These are phyloP conservation scores for Nannoperca obscura DNA, from an alignment of 2,797 vertebrate species.

Conservation along the genomic window DNA sequence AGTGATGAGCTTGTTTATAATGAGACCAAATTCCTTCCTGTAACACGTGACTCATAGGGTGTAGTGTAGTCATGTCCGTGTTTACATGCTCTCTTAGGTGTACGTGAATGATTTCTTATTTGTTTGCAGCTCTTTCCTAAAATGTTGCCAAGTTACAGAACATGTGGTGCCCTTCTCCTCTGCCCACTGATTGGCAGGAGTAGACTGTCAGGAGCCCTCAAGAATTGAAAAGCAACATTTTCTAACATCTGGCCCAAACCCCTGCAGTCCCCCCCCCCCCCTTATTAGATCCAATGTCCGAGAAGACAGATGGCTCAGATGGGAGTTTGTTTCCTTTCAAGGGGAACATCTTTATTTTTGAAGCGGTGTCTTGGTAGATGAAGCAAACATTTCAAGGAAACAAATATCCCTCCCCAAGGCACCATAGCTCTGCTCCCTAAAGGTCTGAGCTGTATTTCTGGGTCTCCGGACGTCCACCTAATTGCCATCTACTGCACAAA, in stretches of 20 bases:
- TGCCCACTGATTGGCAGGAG: slow-evolving; percentile 30
- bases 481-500: slow-evolving; percentile 80
- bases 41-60: slow-evolving; percentile 72
- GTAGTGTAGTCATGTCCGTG: slow-evolving; percentile 56
- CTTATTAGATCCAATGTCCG: slow-evolving; percentile 49
- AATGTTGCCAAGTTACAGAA: slow-evolving; percentile 27
- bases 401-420: slow-evolving; percentile 52
- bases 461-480: slow-evolving; percentile 78
- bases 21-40: slow-evolving; percentile 73
- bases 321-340: slow-evolving; percentile 38
- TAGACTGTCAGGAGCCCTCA: slow-evolving; percentile 11
- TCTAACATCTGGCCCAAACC: slow-evolving; percentile 36
- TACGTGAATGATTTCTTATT: slow-evolving; percentile 35
- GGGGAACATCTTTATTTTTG: slow-evolving; percentile 21
- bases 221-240: slow-evolving; percentile 20
- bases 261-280: slow-evolving; percentile 36
- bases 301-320: slow-evolving; percentile 49
- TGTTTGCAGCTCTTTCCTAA: slow-evolving; percentile 25
- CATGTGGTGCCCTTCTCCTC: slow-evolving; percentile 7
- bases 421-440: slow-evolving; percentile 52
- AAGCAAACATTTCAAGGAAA: slow-evolving; percentile 56
- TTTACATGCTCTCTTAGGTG: slow-evolving; percentile 49
- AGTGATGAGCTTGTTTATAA: slow-evolving; percentile 77
- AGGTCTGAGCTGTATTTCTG: slow-evolving; percentile 72
- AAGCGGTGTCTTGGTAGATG: slow-evolving; percentile 27